Percentiles rank a stretch among this genome's conserved stretches.
These are phyloP conservation scores for Cheumatopsyche charites DNA, from an alignment of 1,140 invertebrate species.

Conservation along the genomic window DNA sequence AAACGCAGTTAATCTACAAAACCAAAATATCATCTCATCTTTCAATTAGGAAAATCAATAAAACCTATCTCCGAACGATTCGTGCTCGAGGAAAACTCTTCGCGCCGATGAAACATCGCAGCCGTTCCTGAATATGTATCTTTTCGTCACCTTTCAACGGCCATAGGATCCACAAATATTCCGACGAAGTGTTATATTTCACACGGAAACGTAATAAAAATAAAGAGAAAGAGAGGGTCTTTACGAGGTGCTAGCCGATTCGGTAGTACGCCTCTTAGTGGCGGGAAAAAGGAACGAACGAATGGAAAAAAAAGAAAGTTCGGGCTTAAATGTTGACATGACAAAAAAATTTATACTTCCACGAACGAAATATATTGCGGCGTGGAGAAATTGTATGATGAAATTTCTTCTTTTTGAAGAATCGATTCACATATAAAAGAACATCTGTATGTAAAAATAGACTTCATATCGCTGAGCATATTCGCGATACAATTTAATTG, in stretches of 20 bases:
- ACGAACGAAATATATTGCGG: not conserved
- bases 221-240: conserved; percentile 19
- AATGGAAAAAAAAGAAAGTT: conserved; percentile 9
- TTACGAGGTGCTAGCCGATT: conserved; percentile 24
- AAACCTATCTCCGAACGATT: too few relatives aligned
- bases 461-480: too few relatives aligned
- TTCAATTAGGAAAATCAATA: too few relatives aligned
- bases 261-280: not conserved
- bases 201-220: conserved; percentile 34
- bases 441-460: too few relatives aligned
- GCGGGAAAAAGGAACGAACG: not conserved
- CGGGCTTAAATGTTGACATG: not conserved
- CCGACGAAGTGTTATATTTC: conserved; percentile 31
- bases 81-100: not conserved
- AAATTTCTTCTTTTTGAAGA: not conserved
- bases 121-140: conserved; percentile 5
- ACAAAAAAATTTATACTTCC: conserved; percentile 17
- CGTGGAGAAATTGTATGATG: not conserved
- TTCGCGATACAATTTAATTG: not conserved
- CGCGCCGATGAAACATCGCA: conserved; percentile 5
- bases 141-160: conserved; percentile 24
- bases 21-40: too few relatives aligned
- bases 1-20: too few relatives aligned
- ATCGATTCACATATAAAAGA: too few relatives aligned
- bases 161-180: conserved; percentile 8